Evolutionary conservation across 2,888 invertebrate species (phyloP), one percentile per base, ranked within the genome.

Genomic region (Liodrosophila aerea): DNA sequence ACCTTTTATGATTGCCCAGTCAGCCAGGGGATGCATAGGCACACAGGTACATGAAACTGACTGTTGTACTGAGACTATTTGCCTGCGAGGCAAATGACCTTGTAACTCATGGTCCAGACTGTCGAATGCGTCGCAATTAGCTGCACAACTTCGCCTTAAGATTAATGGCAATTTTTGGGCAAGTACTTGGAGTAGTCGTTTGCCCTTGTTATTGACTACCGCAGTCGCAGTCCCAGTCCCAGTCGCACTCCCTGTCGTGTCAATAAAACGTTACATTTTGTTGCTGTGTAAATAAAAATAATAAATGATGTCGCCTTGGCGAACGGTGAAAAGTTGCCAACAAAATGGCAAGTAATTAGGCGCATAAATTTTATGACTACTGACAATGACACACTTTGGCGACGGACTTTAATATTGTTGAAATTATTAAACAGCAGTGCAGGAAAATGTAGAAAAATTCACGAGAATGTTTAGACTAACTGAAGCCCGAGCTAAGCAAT

Each of bases 111-210:
- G 59, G 50, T 57, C 50, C 61, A 73, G 70, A 84, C 75, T 59
- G 34, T 47, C 53, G 66, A 65, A 63, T 75, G 56, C 60, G 73
- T 41, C 68, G 51, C 83, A 81, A 81, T 81, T 85, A 85, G 76
- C 85, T 73, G 80, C 85, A 83, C 73, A 80, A 83, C 71, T 73
- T 78, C 46, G 68, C 40, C 76, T 51, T 15, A 80, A 81, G 84
- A 81, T 81, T 85, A 85, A 85, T 81, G 72, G 54, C 65, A 58
- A 12, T 75, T 64, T 64, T 53, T 58, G 60, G 64, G 60, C 52
- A 64, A 70, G 66, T 70, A 70, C 52, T 62, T 80, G 59, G 64
- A 59, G 53, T 59, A 66, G 65, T 71, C 77, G 47, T 64, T 80
- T 61, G 34, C 51, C n/a, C 54, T 59, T 46, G 76, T 64, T 76